phyloP scores from a whole-genome alignment of 2,888 invertebrate genomes.

The Ptilodon capucinus region DNA sequence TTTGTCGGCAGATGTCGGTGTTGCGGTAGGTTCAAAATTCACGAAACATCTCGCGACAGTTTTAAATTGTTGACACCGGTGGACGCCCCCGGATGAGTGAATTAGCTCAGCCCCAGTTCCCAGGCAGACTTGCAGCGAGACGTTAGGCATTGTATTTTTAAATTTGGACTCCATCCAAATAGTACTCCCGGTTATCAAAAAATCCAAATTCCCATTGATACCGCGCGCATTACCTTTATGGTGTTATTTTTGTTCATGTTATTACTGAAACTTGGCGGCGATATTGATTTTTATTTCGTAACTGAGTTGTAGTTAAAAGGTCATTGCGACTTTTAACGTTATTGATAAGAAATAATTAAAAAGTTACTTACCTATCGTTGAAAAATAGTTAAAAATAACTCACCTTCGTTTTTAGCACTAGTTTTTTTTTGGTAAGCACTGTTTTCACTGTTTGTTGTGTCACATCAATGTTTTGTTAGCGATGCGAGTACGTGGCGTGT shows the following conservation, averaged over 20 bases:
- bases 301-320: conserved; percentile 26
- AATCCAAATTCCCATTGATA: conserved; percentile 44
- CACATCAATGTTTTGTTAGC: not conserved
- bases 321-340: conserved; percentile 26
- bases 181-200: conserved; percentile 68
- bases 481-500: conserved; percentile 29
- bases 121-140: conserved; percentile 66
- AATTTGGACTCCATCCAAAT: conserved; percentile 77
- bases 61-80: conserved; percentile 15
- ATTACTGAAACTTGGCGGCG: conserved; percentile 15
- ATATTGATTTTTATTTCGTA: conserved; percentile 26
- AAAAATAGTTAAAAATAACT: conserved; percentile 14
- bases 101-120: conserved; percentile 46
- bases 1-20: not conserved
- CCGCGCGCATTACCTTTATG: conserved; percentile 10
- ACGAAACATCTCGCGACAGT: conserved; percentile 4
- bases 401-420: conserved; percentile 26
- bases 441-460: conserved; percentile 19
- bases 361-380: conserved; percentile 7
- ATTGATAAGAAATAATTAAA: conserved; percentile 30
- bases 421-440: conserved; percentile 19
- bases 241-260: conserved; percentile 12
- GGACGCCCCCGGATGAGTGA: conserved; percentile 32
- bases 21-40: not conserved
- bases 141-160: conserved; percentile 77